Evolutionary conservation across 1,140 invertebrate genomes (phyloP), one percentile per base, ranked within the genome.

Genomic region (Odontomachus brunneus): DNA sequence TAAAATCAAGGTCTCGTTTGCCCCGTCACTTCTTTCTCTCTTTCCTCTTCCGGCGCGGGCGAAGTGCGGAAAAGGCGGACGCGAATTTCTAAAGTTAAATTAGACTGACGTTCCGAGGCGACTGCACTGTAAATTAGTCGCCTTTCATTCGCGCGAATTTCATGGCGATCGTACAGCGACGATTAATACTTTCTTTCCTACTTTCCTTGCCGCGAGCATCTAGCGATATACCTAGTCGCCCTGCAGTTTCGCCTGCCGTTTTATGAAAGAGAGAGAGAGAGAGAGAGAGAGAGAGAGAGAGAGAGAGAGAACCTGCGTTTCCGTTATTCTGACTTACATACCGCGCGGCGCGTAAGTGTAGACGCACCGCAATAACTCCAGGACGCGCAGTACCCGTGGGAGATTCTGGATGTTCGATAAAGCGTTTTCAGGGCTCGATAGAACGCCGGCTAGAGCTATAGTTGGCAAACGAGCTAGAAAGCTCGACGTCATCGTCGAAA

Each of bases 101-200:
- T 57, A 69, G 82, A 75, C 24, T 55, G 22, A 44, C 33, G 24
- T 29, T 26, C 1, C 51, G 38, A 65, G 51, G 48, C 17, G 33
- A 73, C 69, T 74, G 59, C 71, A 29, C 69, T 44, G 38, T 19
- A 76, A 78, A 83, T 76, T 76, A 76, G 33, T 80, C 51, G 71
- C 73, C 63, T 78, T 76, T 66, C 51, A 83, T 76, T 55, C 19
- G 82, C 73, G 73, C 38, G 63, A 78, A 76, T 83, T 83, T 78
- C 44, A 83, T 60, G n/a, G 62, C 53, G 73, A 76, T 75, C 62
- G 60, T 78, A 62, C 33, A 83, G 29, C 63, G 53, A 66, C 38
- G 74, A 71, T 80, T 84, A 84, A 81, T 84, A 84, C 74, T 84
- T 84, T 80, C 82, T 81, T 84, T 84, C 26, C 82, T 49, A 62